Percentiles rank a stretch among this genome's conserved stretches.
phyloP scores from a whole-genome alignment of 2,797 vertebrate genomes.

The Luscinia luscinia region DNA sequence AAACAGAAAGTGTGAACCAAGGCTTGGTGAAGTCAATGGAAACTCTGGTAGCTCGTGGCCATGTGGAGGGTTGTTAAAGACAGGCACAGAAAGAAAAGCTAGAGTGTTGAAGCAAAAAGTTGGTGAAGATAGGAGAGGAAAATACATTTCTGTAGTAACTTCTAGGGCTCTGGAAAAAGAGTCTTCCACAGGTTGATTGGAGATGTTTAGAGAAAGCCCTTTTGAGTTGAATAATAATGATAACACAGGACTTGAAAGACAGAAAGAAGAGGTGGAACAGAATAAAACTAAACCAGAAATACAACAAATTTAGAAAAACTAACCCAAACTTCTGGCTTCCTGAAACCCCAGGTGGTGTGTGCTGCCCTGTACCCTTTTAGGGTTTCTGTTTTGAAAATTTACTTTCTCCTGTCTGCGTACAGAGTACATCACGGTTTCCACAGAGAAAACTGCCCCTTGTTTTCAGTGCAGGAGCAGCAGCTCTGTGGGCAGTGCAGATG shows the following conservation, averaged over 20 bases:
- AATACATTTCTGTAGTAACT: not conserved
- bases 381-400: not conserved
- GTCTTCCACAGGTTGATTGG: not conserved
- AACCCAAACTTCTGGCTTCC: not conserved
- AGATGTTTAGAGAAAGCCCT: conserved; percentile 17
- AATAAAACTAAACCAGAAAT: not conserved
- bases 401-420: not conserved
- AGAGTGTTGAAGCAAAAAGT: not conserved
- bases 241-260: not conserved
- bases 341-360: not conserved
- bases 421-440: accelerated
- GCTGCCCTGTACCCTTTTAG: not conserved
- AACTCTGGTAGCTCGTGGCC: not conserved
- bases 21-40: conserved; percentile 20
- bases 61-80: not conserved
- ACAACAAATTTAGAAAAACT: not conserved
- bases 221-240: not conserved
- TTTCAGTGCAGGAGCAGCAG: not conserved
- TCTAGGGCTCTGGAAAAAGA: not conserved
- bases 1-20: not conserved
- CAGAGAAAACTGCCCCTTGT: accelerated
- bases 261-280: not conserved
- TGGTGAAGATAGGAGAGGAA: not conserved
- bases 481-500: not conserved
- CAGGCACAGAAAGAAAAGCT: not conserved